Percentiles rank a stretch among this genome's conserved stretches.
phyloP scores from a whole-genome alignment of 2,888 invertebrate species.

The Ormyrus rosae region DNA sequence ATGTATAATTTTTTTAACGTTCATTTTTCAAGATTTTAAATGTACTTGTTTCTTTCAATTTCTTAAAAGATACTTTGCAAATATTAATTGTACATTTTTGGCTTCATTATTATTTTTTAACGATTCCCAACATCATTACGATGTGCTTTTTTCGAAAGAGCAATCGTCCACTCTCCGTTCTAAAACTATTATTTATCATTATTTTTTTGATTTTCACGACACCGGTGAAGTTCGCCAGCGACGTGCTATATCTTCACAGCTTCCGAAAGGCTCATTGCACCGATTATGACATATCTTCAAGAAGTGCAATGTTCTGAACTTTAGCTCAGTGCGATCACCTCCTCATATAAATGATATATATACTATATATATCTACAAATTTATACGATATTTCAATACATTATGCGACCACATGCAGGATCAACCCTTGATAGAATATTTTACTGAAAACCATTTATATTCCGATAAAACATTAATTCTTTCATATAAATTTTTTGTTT shows the following conservation, averaged over 20 bases:
- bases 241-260: conserved; percentile 58
- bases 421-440: conserved; percentile 56
- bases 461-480: conserved; percentile 24
- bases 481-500: conserved; percentile 13
- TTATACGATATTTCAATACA: conserved; percentile 46
- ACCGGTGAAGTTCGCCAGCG: conserved; percentile 42
- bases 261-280: conserved; percentile 59
- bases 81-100: conserved; percentile 56
- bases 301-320: conserved; percentile 58
- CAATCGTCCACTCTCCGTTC: conserved; percentile 51
- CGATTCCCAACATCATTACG: conserved; percentile 47
- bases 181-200: conserved; percentile 45
- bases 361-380: conserved; percentile 25
- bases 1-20: neutral
- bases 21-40: conserved; percentile 53
- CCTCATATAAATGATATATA: conserved; percentile 49
- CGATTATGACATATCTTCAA: conserved; percentile 38
- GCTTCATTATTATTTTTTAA: conserved; percentile 54
- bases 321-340: conserved; percentile 53
- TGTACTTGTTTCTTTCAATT: conserved; percentile 37
- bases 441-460: conserved; percentile 49
- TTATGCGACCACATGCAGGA: conserved; percentile 48
- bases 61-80: conserved; percentile 55
- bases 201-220: conserved; percentile 53
- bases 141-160: conserved; percentile 50